Evolutionary conservation across 2,888 invertebrate genomes (phyloP).

Genomic region (Schizaphis graminum): DNA sequence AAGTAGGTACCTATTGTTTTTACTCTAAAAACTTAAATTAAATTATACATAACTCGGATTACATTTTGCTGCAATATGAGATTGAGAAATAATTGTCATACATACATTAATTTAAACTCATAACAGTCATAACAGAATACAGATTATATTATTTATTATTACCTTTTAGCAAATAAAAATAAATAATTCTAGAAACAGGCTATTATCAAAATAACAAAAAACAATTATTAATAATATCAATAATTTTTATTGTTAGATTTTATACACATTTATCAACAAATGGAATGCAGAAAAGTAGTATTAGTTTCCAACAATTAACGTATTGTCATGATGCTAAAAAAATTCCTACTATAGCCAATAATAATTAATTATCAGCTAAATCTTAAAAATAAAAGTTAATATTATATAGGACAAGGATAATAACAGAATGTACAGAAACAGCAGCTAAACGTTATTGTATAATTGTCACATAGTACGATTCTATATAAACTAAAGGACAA

Average conservation of each 20-base stretch:
- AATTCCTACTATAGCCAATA: slow-evolving; percentile 39
- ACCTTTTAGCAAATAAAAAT: background rate
- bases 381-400: slow-evolving; percentile 44
- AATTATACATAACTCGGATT: background rate
- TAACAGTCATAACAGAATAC: too few relatives aligned
- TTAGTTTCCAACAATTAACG: slow-evolving; percentile 18
- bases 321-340: slow-evolving; percentile 60
- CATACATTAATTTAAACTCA: background rate
- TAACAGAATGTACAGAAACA: slow-evolving; percentile 24
- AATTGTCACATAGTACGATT: slow-evolving; percentile 31
- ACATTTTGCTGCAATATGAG: background rate
- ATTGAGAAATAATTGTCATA: background rate
- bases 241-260: slow-evolving; percentile 49
- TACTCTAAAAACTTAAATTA: background rate
- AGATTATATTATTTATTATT: background rate
- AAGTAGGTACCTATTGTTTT: background rate
- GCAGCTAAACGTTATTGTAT: slow-evolving; percentile 22
- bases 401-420: slow-evolving; percentile 26
- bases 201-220: slow-evolving; percentile 17
- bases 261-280: slow-evolving; percentile 64
- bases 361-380: background rate
- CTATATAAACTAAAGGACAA: slow-evolving; percentile 19
- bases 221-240: slow-evolving; percentile 41
- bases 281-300: slow-evolving; percentile 64
- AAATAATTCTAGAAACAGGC: background rate